Conservation (phyloP, 1,140 invertebrate species). For the Augochlora pura region DNA sequence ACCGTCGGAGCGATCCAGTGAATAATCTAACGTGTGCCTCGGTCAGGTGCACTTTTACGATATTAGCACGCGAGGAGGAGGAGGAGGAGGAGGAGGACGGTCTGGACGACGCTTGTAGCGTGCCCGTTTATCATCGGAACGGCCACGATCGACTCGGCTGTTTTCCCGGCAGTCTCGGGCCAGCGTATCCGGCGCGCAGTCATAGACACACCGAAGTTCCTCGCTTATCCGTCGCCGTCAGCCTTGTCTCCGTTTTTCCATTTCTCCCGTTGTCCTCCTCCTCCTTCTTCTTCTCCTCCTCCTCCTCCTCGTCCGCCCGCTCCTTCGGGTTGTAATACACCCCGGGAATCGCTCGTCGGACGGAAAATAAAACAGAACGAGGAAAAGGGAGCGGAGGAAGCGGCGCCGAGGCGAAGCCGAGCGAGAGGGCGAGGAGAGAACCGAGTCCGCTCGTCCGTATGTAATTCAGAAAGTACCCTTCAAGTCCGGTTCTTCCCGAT, state of each 20-base stretch:
- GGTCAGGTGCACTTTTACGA: not conserved
- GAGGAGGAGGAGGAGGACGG: not conserved
- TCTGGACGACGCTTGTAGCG: not conserved
- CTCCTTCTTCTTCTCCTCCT: too few species aligned
- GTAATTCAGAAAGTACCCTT: slow-evolving; percentile 36
- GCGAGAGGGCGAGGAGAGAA: not conserved
- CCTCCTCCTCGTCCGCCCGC: too few species aligned
- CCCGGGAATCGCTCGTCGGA: slow-evolving; percentile 25
- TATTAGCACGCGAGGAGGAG: not conserved
- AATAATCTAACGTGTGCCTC: not conserved
- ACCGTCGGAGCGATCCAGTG: not conserved
- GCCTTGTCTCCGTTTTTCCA: not conserved
- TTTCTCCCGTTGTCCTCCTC: not conserved
- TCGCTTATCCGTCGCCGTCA: not conserved
- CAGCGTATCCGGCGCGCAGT: slow-evolving; percentile 1
- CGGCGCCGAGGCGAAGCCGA: not conserved
- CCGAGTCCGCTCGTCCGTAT: slow-evolving; percentile 35
- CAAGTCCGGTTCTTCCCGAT: slow-evolving; percentile 24
- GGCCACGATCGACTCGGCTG: slow-evolving; percentile 17
- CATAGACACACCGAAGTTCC: not conserved
- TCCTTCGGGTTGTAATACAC: slow-evolving; percentile 5
- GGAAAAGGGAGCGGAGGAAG: not conserved
- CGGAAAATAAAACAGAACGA: slow-evolving; percentile 39
- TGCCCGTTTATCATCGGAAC: not conserved
- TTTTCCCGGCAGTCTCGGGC: not conserved